Conservation (phyloP, 2,888 invertebrate genomes). For the Tenthredo notha region DNA sequence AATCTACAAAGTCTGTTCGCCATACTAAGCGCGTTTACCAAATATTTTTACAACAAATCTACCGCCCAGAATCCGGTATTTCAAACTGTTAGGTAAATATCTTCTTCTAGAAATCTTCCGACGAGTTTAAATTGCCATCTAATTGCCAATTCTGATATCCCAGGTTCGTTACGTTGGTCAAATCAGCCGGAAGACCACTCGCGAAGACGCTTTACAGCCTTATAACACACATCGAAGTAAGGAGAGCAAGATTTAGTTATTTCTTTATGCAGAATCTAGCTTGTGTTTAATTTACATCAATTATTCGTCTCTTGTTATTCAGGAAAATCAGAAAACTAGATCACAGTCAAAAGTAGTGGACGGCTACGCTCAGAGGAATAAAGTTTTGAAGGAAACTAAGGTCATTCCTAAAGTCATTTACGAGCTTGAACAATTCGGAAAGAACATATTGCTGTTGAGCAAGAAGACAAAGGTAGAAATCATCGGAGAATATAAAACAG, state of each 20-base stretch:
- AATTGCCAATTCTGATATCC: constrained; percentile 51
- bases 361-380: constrained; percentile 77
- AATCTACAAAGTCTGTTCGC: constrained; percentile 81
- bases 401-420: constrained; percentile 84
- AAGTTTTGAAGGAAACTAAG: constrained; percentile 82
- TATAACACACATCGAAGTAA: constrained; percentile 81
- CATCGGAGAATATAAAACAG: background rate
- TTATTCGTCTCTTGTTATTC: background rate
- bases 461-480: constrained; percentile 81
- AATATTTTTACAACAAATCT: constrained; percentile 81
- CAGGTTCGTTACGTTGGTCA: constrained; percentile 81
- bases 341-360: constrained; percentile 74
- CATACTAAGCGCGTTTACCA: constrained; percentile 81
- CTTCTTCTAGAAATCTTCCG: constrained; percentile 61
- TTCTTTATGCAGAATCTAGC: background rate
- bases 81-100: constrained; percentile 79
- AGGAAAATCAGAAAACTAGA: constrained; percentile 64
- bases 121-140: background rate
- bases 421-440: constrained; percentile 84
- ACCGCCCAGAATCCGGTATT: constrained; percentile 78
- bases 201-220: constrained; percentile 81
- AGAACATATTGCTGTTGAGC: constrained; percentile 81
- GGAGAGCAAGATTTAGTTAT: constrained; percentile 54
- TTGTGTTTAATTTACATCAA: background rate
- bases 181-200: constrained; percentile 82